Percentiles rank a stretch among this genome's conserved stretches.
Conservation (phyloP, 23 tunicate species). For the Phallusia fumigata region DNA sequence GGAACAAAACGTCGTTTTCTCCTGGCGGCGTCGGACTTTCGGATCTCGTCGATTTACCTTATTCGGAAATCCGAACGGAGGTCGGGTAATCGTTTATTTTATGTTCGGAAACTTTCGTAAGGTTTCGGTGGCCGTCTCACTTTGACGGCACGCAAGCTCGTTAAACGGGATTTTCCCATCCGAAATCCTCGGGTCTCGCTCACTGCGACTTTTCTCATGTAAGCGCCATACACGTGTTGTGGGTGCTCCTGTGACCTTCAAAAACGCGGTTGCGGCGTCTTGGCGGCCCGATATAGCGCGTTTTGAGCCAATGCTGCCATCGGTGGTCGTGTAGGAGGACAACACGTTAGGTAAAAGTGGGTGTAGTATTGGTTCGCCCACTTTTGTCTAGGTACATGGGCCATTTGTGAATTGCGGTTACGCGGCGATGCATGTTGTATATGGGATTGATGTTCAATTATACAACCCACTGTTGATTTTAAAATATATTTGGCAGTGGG, state of each 20-base stretch:
- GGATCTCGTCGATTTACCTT: constrained; percentile 5
- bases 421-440: too few species aligned
- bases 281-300: neutral
- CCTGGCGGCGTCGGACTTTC: neutral
- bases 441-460: too few species aligned
- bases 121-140: neutral
- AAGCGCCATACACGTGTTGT: neutral
- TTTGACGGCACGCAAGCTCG: neutral
- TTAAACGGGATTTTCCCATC: neutral
- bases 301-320: neutral
- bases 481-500: too few species aligned
- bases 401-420: neutral
- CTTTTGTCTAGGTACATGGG: neutral
- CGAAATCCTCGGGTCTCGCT: neutral
- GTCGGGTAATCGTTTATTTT: neutral
- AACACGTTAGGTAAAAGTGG: neutral
- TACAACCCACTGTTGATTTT: too few species aligned
- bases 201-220: neutral
- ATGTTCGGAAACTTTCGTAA: constrained; percentile 1
- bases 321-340: neutral
- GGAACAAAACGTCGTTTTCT: neutral
- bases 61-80: constrained; percentile 9
- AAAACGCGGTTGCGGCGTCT: neutral
- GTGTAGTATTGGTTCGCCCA: neutral
- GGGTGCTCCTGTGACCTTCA: neutral